phyloP scores from a whole-genome alignment of 2,113 vertebrate genomes.

The Ovibos moschatus region DNA sequence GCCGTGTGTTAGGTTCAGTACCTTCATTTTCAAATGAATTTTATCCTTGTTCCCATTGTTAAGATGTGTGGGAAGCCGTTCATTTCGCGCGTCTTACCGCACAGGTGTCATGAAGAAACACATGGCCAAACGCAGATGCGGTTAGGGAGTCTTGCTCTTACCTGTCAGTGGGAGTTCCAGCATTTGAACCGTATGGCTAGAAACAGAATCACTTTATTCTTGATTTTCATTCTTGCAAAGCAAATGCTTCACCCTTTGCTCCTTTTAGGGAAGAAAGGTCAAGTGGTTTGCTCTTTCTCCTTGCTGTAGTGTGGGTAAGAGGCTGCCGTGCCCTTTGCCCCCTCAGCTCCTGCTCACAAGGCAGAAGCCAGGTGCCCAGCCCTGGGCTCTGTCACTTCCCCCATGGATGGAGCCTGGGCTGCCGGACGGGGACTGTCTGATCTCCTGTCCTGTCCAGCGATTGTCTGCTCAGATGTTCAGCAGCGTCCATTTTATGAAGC shows the following conservation, averaged over 20 bases:
- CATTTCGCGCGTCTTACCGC: not conserved
- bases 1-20: not conserved
- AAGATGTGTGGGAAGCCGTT: not conserved
- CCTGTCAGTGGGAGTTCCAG: not conserved
- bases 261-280: not conserved
- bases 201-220: not conserved
- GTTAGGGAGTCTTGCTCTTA: not conserved
- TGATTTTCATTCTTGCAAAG: constrained; percentile 8
- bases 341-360: not conserved
- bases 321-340: not conserved
- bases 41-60: not conserved
- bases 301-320: not conserved
- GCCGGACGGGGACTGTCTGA: not conserved
- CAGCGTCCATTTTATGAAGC: not conserved
- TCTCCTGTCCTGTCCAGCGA: not conserved
- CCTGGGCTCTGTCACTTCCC: not conserved
- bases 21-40: not conserved
- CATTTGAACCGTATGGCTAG: not conserved
- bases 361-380: not conserved
- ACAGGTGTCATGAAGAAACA: not conserved
- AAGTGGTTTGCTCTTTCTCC: not conserved
- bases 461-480: not conserved
- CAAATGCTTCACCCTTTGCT: not conserved
- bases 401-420: not conserved
- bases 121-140: not conserved